These are phyloP conservation scores for Ectemnius lituratus DNA, from an alignment of 2,888 invertebrate species.

Conservation along the genomic window DNA sequence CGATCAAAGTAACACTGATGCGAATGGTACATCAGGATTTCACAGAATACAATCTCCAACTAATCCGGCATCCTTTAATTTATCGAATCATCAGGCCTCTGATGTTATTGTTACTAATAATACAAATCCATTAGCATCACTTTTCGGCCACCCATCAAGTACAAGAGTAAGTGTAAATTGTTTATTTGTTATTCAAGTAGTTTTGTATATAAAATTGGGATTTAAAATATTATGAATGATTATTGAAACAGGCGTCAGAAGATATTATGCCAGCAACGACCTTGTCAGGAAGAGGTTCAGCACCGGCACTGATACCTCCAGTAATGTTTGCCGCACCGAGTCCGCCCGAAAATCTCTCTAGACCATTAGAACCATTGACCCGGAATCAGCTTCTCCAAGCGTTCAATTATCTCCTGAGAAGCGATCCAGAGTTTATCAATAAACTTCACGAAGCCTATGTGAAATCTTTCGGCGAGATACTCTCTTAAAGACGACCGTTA, in stretches of 20 bases:
- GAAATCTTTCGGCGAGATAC: conserved; percentile 87
- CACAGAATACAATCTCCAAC: conserved; percentile 76
- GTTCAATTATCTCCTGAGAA: conserved; percentile 90
- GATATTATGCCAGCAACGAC: conserved; percentile 61
- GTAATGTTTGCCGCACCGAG: conserved; percentile 85
- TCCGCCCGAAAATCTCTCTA: conserved; percentile 66
- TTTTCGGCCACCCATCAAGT: conserved; percentile 62
- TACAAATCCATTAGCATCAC: conserved; percentile 66
- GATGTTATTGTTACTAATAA: conserved; percentile 55
- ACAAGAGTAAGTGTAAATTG: conserved; percentile 41
- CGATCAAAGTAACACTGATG: conserved; percentile 59
- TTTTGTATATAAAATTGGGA: not conserved
- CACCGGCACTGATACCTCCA: conserved; percentile 90
- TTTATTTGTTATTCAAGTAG: not conserved
- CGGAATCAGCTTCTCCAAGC: conserved; percentile 94
- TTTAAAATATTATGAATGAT: not conserved
- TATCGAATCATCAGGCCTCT: conserved; percentile 60
- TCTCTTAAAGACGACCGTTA: conserved; percentile 73
- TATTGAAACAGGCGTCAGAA: conserved; percentile 59
- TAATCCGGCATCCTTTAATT: conserved; percentile 46
- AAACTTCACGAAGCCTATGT: conserved; percentile 96
- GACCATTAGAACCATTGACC: conserved; percentile 86
- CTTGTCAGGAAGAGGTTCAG: conserved; percentile 60
- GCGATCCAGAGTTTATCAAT: conserved; percentile 92
- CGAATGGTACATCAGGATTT: conserved; percentile 69